Evolutionary conservation across 2,888 invertebrate species (phyloP).

Genomic region (Amblyteles armatorius): DNA sequence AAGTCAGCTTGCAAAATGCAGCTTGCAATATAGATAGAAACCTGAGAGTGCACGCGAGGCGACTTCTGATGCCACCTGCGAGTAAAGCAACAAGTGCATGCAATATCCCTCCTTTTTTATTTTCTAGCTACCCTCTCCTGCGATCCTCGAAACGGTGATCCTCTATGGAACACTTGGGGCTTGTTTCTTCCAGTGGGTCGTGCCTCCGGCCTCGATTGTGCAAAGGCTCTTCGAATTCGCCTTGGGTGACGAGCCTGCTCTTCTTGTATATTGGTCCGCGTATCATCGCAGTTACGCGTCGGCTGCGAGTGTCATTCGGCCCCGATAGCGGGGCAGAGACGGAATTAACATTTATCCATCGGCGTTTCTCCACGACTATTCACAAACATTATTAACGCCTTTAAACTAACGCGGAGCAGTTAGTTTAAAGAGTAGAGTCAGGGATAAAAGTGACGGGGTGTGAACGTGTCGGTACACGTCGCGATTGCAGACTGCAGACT

Average conservation of each 20-base stretch:
- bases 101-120: not conserved
- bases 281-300: not conserved
- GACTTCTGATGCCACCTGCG: not conserved
- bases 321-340: not conserved
- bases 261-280: not conserved
- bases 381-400: too few species aligned
- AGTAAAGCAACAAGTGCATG: conserved; percentile 2
- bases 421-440: conserved; percentile 36
- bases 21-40: not conserved
- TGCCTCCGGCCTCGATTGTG: not conserved
- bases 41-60: not conserved
- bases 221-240: conserved; percentile 1
- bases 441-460: not conserved
- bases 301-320: not conserved
- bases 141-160: not conserved
- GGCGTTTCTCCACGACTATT: too few species aligned
- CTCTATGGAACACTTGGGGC: not conserved
- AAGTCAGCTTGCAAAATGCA: not conserved
- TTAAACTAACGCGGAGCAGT: not conserved
- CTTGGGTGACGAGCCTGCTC: not conserved
- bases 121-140: conserved; percentile 2
- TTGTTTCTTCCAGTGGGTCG: conserved; percentile 14
- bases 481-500: conserved; percentile 44
- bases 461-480: conserved; percentile 29
- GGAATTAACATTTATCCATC: not conserved